Evolutionary conservation across 64 coral and sea anemone genomes (phyloP).

Genomic region (Stylophora pistillata): DNA sequence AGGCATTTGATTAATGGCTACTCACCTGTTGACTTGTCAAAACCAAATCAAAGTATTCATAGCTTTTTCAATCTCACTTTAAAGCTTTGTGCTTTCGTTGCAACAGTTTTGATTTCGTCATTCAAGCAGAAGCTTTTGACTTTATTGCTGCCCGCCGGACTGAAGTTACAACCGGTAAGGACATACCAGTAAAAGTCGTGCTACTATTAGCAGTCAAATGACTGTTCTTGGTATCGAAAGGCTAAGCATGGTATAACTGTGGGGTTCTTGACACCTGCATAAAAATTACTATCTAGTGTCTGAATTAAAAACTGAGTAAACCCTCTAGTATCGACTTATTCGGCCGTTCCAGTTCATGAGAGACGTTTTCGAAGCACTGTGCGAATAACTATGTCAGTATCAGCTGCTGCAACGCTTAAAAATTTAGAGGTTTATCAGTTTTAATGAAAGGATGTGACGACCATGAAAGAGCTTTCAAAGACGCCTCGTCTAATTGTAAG

Average conservation of each 20-base stretch:
- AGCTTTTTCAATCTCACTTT: background rate
- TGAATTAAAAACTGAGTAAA: background rate
- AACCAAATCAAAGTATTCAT: constrained; percentile 9
- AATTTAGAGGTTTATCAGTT: too few relatives aligned
- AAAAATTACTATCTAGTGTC: constrained; percentile 14
- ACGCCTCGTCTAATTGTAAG: too few relatives aligned
- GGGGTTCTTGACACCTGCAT: constrained; percentile 33
- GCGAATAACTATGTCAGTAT: too few relatives aligned
- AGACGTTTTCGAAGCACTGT: background rate
- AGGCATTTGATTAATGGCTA: background rate
- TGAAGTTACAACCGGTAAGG: background rate
- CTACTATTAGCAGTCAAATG: too few relatives aligned
- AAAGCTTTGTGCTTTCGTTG: constrained; percentile 24
- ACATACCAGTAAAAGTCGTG: too few relatives aligned
- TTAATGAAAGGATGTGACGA: too few relatives aligned
- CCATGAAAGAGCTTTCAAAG: too few relatives aligned
- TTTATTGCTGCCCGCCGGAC: background rate
- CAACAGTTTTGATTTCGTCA: background rate
- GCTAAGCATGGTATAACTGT: background rate
- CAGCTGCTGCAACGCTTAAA: too few relatives aligned
- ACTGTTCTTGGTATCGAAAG: too few relatives aligned
- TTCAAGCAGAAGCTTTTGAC: constrained; percentile 22
- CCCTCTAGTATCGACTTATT: constrained; percentile 21
- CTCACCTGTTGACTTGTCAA: background rate
- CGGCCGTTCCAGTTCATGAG: background rate